Evolutionary conservation across 1,140 invertebrate genomes (phyloP), one percentile per base, ranked within the genome.

Genomic region (Theocolax elegans): DNA sequence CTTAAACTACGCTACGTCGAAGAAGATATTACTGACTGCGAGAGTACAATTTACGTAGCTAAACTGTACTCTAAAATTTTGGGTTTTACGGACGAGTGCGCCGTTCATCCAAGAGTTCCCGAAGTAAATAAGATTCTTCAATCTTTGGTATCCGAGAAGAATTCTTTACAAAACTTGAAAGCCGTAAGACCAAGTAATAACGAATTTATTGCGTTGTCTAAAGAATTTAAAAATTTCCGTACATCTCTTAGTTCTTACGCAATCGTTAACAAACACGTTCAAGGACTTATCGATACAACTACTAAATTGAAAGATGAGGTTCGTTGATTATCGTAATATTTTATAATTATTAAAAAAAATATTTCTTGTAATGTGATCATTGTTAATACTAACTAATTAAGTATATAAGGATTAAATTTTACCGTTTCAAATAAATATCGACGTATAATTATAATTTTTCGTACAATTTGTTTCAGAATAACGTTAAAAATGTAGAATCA

Each of bases 1-100:
- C 78, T 94, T 0, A 93, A 93, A 80, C 83, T 91, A 6, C 78
- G 87, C 49, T 92, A 93, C 64, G 80, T 89, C 12, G 79, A 87
- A 13, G 89, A 93, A 77, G 91, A 93, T 74, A 86, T 91, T 0
- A 72, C n/a, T 0, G 83, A 85, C 63, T 71, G 77, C 8, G 27
- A 74, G 40, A 78, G 66, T 3, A 75, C 78, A 0, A 71, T 83
- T 27, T 79, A 80, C 13, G 58, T 79, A 1, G 74, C 77, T 17
- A 42, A 42, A 3, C 48, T 85, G 4, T 74, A 84, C 27, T 76
- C 75, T 1, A 69, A 64, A 35, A 44, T 85, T 4, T 44, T 76
- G 0, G 81, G 78, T 13, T 4, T 71, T 2, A 21, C 38, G 0
- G 49, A 75, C 0, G 51, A 56, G 0, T 63, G 46, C 13, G 35